Percentiles rank a stretch among this genome's conserved stretches.
Evolutionary conservation across 2,113 vertebrate genomes (phyloP).

Genomic region (Cairina moschata): DNA sequence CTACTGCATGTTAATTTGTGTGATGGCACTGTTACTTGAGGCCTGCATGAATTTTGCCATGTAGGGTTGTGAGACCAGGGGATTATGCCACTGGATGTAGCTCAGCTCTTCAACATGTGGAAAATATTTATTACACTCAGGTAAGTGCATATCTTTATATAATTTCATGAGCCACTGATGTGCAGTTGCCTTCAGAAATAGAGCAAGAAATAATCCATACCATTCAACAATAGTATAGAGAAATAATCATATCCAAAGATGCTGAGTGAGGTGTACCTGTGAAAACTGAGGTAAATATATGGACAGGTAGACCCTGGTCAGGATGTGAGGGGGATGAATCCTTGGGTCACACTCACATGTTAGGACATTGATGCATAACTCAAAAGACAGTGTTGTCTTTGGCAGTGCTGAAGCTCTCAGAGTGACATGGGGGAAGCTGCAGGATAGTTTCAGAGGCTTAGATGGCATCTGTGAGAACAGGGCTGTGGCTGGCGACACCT

Average conservation of each 20-base stretch:
- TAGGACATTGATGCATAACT: neutral
- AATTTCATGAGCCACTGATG: neutral
- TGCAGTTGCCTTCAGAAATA: neutral
- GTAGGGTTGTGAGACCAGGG: neutral
- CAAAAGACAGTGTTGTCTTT: neutral
- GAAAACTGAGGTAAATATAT: neutral
- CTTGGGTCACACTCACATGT: neutral
- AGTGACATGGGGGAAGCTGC: neutral
- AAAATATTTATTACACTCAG: neutral
- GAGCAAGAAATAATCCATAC: neutral
- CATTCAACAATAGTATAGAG: neutral
- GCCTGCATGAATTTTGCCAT: neutral
- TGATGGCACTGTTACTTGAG: neutral
- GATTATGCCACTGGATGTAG: neutral
- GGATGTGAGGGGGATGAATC: neutral
- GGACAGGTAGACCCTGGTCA: neutral
- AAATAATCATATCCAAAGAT: neutral
- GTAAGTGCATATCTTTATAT: neutral
- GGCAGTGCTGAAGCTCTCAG: neutral
- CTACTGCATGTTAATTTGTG: neutral
- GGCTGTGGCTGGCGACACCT: neutral
- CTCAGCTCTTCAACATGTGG: neutral
- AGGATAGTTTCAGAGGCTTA: neutral
- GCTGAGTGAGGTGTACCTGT: neutral
- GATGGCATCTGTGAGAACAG: neutral